These are phyloP conservation scores for Leucoma salicis DNA, from an alignment of 2,888 invertebrate species.

Conservation along the genomic window DNA sequence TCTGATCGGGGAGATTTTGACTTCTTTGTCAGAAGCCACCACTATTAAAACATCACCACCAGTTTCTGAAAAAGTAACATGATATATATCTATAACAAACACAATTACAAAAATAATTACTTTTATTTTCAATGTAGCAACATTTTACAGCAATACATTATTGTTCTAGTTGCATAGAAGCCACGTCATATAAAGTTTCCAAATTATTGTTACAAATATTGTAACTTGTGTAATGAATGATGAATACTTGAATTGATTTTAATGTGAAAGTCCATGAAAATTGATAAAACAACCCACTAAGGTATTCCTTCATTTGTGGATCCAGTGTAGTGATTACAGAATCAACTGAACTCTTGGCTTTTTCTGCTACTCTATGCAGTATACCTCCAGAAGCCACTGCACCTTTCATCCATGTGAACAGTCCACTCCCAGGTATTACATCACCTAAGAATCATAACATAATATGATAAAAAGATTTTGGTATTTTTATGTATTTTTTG, in stretches of 20 bases:
- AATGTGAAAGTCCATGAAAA: no score
- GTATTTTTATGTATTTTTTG: no score
- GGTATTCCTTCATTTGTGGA: conserved; percentile 94
- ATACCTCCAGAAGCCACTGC: conserved; percentile 85
- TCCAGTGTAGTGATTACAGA: conserved; percentile 93
- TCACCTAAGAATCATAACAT: conserved; percentile 49
- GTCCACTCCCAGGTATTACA: conserved; percentile 80
- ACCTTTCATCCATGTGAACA: conserved; percentile 87
- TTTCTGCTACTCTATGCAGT: conserved; percentile 86
- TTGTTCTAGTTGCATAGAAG: no score
- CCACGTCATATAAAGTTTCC: no score
- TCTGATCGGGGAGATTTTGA: conserved; percentile 87
- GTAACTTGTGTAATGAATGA: no score
- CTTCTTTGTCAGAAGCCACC: conserved; percentile 89
- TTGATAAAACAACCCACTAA: conserved; percentile 85
- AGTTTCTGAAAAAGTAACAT: conserved; percentile 81
- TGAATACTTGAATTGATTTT: no score
- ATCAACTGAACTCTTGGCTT: conserved; percentile 90
- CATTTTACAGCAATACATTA: no score
- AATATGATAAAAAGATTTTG: no score
- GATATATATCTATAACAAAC: not conserved
- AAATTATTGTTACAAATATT: no score
- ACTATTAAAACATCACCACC: conserved; percentile 90
- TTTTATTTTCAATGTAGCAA: no score
- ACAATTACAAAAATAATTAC: no score